Evolutionary conservation across 2,888 invertebrate genomes (phyloP), one percentile per base, ranked within the genome.

Genomic region (Temnothorax rugatulus): DNA sequence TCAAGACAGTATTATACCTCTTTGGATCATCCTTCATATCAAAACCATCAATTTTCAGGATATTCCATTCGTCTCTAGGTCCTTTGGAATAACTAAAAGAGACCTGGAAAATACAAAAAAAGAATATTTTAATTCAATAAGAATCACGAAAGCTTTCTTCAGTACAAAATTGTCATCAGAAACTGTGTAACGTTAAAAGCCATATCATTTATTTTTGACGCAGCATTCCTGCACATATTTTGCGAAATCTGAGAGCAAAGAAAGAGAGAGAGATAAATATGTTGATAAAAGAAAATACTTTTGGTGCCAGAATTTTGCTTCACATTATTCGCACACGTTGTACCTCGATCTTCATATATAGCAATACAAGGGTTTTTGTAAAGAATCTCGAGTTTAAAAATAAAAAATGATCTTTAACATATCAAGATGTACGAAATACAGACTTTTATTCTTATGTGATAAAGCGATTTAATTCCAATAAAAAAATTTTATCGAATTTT

Each of bases 51-150:
- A 98, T 97, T 94, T 97, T 97, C 89, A 98, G 96, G 21, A 98
- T 97, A 94, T 98, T 98, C 97, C 97, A 97, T 93, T 98, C 97
- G 90, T 97, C 97, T 93, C 97, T 97, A 29, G 95, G 95, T 91
- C 96, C 96, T 91, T 96, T 96, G 38, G 97, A 97, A 95, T 98
- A 98, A 93, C 98, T 98, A 94, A 98, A 98, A 86, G 98, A 98
- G 91, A 98, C 97, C 96, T 98, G 95, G n/a, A 95, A 95, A 34
- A 68, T 29, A 59, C 8, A 41, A 41, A 59, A 54, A 47, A 59
- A 34, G n/a, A 59, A 25, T 8, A 41, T 25, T 63, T 54, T 54
- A 13, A 50, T 25, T 54, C 18, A 9, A 15, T 47, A 29, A 41
- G 11, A 11, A 18, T 41, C 13, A 15, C 34, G 2, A 64, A 79